Base-by-base conservation (phyloP, 64 coral and sea anemone genomes). In the Porites australiensis region DNA sequence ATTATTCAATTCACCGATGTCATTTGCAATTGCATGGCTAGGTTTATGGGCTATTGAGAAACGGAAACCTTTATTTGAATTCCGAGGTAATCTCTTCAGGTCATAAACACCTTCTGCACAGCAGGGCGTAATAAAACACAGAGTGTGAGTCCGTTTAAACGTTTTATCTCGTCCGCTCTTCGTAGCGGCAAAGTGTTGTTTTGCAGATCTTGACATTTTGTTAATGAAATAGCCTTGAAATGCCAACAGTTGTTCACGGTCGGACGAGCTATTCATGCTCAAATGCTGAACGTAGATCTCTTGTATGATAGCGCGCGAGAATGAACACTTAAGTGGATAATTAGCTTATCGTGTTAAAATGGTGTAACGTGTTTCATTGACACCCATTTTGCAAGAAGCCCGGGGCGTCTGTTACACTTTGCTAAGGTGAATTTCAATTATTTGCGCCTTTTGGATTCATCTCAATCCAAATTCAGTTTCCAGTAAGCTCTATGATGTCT, bases 281-380 rank as follows among this genome's bases (percentile, higher is more conserved):
- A 13, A 83, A 63, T 82, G 27, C 27, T 45, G 11, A 61, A 45
- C 7, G 1, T 46, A 84, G 81, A 84, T 67, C 3, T 15, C 15
- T 10, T 19, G 2, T 69, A 3, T 49, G 81, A 69, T 84, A 68
- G 59, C 23, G 27, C 27, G 27, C 53, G 6, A 0, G 22, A 84
- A 84, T 84, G 48, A 84, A 51, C 62, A n/a, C 8, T 22, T 44
- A 82, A 84, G 63, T 84, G 81, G 81, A 21, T 84, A 84, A 67
- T 84, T 67, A 69, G n/a, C 37, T 10, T 64, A 68, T 15, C 57
- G 57, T 84, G 61, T 84, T 82, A 69, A 37, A 68, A 68, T 68
- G 18, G 19, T 68, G 44, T n/a, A 50, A 15, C 8, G 43, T 65
- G 50, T 27, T 82, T 82, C 44, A 84, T 84, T 84, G 60, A 84